Percentiles rank a stretch among this genome's conserved stretches.
These are phyloP conservation scores for Enteromius radiatus DNA, from an alignment of 2,797 vertebrate species.

Conservation along the genomic window DNA sequence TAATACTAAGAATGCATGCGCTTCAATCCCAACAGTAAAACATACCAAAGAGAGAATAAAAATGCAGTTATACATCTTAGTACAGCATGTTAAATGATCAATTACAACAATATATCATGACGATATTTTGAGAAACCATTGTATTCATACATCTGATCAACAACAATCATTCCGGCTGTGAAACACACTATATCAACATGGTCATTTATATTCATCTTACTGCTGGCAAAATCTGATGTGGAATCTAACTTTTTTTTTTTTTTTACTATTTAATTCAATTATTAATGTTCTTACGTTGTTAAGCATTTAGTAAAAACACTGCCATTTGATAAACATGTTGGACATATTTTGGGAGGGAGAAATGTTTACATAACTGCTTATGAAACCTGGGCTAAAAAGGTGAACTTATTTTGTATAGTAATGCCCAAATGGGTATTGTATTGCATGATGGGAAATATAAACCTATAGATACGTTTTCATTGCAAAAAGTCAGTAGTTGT, in stretches of 20 bases:
- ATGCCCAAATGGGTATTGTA: constrained; percentile 14
- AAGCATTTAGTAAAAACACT: constrained; percentile 43
- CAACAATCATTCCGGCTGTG: constrained; percentile 4
- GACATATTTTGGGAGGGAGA: neutral
- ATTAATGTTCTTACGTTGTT: constrained; percentile 8
- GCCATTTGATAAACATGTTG: constrained; percentile 47
- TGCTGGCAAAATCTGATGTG: neutral
- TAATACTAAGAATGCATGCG: neutral
- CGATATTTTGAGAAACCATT: neutral
- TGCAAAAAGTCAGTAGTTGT: constrained; percentile 5
- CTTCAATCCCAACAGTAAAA: constrained; percentile 17
- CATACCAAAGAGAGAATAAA: constrained; percentile 77
- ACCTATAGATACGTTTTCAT: constrained; percentile 27
- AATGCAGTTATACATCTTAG: constrained; percentile 51
- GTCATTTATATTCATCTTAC: neutral
- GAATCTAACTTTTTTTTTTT: too few species aligned
- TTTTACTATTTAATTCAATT: neutral
- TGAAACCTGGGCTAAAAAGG: constrained; percentile 4
- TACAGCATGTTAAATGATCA: neutral
- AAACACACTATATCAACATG: neutral
- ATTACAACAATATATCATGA: neutral
- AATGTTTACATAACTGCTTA: constrained; percentile 37
- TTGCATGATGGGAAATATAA: constrained; percentile 39
- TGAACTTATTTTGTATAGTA: constrained; percentile 31
- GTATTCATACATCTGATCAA: neutral